These are phyloP conservation scores for Lonchura striata DNA, from an alignment of 2,113 vertebrate species.

Conservation along the genomic window DNA sequence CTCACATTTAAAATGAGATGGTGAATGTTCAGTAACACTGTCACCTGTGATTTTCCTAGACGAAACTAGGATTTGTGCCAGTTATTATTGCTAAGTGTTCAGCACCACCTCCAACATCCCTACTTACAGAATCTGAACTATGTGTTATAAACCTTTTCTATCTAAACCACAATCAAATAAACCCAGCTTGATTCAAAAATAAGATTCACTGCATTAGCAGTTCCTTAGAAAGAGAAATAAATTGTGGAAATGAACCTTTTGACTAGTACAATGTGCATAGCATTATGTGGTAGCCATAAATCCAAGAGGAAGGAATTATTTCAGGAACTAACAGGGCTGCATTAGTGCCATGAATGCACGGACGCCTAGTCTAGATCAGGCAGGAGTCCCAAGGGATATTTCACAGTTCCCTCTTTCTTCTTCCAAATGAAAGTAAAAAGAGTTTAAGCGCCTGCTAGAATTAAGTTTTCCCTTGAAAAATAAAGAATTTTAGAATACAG, in stretches of 20 bases:
- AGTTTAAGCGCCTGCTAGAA: not conserved
- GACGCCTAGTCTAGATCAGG: not conserved
- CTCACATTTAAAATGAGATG: not conserved
- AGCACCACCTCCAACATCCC: not conserved
- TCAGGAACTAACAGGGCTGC: not conserved
- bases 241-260: not conserved
- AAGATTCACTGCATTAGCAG: not conserved
- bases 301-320: not conserved
- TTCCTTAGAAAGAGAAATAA: not conserved
- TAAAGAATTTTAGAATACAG: not conserved
- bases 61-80: not conserved
- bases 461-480: not conserved
- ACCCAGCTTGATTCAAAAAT: not conserved
- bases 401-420: not conserved
- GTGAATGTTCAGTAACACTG: not conserved
- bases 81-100: not conserved
- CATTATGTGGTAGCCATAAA: not conserved
- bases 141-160: not conserved
- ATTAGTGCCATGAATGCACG: not conserved
- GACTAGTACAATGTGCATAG: not conserved
- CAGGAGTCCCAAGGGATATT: not conserved
- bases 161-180: not conserved
- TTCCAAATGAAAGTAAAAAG: not conserved
- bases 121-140: not conserved
- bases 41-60: not conserved